phyloP scores from a whole-genome alignment of 2,888 invertebrate genomes.

The Polyommatus iphigenia region DNA sequence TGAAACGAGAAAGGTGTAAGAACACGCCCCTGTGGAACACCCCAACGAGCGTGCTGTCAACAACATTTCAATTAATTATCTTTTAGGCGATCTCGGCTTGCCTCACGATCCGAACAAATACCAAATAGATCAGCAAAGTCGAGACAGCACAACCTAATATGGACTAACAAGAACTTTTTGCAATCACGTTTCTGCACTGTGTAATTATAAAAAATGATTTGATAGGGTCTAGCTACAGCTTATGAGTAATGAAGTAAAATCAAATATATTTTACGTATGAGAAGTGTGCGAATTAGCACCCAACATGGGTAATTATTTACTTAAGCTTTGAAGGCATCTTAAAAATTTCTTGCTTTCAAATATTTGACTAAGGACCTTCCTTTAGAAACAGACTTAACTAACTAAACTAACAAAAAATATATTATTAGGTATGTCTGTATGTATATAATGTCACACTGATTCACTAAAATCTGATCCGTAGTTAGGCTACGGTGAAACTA shows the following conservation, averaged over 20 bases:
- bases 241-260: background rate
- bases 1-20: background rate
- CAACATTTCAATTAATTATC: slow-evolving; percentile 30
- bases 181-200: background rate
- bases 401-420: no score
- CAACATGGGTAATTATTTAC: background rate
- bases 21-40: background rate
- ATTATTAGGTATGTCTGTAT: no score
- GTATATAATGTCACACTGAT: no score
- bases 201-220: slow-evolving; percentile 3
- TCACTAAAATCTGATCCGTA: no score
- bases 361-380: no score
- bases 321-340: no score
- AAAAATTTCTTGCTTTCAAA: no score
- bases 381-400: no score
- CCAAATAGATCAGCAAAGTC: background rate
- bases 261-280: background rate
- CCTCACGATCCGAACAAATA: slow-evolving; percentile 17
- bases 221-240: background rate
- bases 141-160: slow-evolving; percentile 11
- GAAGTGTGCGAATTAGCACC: background rate
- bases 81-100: slow-evolving; percentile 13
- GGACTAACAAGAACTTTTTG: slow-evolving; percentile 16
- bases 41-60: slow-evolving; percentile 14
- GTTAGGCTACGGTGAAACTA: no score